Conservation (phyloP, 2,888 invertebrate species). For the Abrostola triplasia region DNA sequence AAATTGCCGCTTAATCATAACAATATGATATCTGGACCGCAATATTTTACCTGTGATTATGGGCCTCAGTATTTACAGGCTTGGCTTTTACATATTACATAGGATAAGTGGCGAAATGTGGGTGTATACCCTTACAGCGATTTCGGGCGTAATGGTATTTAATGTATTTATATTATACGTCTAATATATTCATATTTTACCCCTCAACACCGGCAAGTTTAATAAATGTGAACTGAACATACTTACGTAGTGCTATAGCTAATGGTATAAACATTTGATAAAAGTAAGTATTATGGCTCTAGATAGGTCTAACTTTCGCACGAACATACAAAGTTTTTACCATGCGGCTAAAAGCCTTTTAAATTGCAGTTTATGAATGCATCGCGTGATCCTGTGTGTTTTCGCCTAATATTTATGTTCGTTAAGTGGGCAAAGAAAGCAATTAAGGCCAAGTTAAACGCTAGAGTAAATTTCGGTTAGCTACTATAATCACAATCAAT, state of each 20-base stretch:
- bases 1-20: conserved; percentile 4
- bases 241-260: neutral
- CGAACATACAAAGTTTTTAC: conserved; percentile 21
- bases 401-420: conserved; percentile 3
- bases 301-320: neutral
- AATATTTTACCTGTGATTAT: too few species aligned
- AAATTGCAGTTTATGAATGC: conserved; percentile 20
- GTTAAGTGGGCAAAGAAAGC: conserved; percentile 1
- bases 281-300: conserved; percentile 12
- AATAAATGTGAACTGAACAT: neutral
- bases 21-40: conserved; percentile 11
- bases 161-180: too few species aligned
- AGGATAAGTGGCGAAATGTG: too few species aligned
- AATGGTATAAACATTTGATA: neutral
- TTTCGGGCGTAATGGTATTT: too few species aligned
- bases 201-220: too few species aligned
- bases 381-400: conserved; percentile 14
- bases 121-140: too few species aligned
- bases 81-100: too few species aligned
- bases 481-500: conserved; percentile 3
- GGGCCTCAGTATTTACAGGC: too few species aligned
- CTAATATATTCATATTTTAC: too few species aligned
- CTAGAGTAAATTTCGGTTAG: conserved; percentile 1
- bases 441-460: neutral
- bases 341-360: conserved; percentile 17